Conservation (phyloP, 1,140 invertebrate species). For the Notospermus geniculatus region DNA sequence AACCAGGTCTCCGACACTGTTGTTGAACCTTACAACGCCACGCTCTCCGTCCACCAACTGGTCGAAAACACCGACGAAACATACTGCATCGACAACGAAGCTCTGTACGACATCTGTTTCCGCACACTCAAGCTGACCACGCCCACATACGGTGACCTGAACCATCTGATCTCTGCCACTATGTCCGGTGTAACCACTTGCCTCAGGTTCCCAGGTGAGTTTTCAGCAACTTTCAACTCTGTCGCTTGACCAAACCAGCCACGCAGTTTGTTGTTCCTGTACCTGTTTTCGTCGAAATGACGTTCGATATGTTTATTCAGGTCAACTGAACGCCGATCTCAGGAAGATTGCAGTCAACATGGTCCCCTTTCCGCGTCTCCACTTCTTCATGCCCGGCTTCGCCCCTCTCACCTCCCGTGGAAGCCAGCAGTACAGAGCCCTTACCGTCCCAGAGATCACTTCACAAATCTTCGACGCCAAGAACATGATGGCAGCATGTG, state of each 20-base stretch:
- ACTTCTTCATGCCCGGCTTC: constrained; percentile 79
- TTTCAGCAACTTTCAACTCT: no score
- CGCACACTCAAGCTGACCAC: constrained; percentile 78
- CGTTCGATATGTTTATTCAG: constrained; percentile 9
- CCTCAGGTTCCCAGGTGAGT: constrained; percentile 63
- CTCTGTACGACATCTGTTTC: constrained; percentile 92
- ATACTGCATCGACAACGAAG: constrained; percentile 69
- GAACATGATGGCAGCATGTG: constrained; percentile 72
- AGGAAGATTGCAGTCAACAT: constrained; percentile 80
- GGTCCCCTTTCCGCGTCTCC: constrained; percentile 72
- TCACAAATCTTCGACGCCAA: constrained; percentile 66
- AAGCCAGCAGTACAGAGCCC: constrained; percentile 58
- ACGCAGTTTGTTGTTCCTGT: no score
- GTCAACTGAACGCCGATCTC: constrained; percentile 77
- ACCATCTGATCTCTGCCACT: constrained; percentile 64
- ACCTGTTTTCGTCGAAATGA: no score
- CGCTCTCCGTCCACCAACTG: constrained; percentile 72
- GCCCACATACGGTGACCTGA: constrained; percentile 64
- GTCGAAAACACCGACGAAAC: constrained; percentile 73
- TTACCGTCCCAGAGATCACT: constrained; percentile 60
- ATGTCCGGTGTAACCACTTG: constrained; percentile 82
- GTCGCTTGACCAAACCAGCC: no score
- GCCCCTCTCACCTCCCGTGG: constrained; percentile 66
- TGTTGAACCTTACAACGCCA: constrained; percentile 64
- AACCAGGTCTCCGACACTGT: constrained; percentile 59